phyloP scores from a whole-genome alignment of 2,113 vertebrate genomes.

The Siniperca knerii region DNA sequence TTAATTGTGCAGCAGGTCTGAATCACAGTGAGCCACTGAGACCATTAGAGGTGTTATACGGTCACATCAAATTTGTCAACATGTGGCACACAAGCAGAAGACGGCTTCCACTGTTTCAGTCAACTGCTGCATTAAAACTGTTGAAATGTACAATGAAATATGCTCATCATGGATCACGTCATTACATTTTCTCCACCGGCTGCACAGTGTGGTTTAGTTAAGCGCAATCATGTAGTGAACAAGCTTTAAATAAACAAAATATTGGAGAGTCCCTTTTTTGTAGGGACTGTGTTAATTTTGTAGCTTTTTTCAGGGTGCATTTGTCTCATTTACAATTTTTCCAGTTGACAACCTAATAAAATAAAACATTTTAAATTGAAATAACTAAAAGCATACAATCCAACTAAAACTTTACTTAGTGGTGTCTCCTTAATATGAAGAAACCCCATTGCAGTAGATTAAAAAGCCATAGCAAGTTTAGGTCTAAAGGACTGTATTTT shows the following conservation, averaged over 20 bases:
- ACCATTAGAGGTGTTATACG: constrained; percentile 48
- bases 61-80: constrained; percentile 58
- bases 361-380: background rate
- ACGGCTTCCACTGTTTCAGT: constrained; percentile 29
- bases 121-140: constrained; percentile 27
- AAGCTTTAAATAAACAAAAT: constrained; percentile 6
- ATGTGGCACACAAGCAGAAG: constrained; percentile 19
- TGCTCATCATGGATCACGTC: background rate
- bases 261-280: background rate
- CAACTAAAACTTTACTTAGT: background rate
- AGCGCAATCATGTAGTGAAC: background rate
- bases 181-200: background rate
- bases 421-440: background rate
- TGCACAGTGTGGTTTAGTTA: background rate
- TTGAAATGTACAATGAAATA: constrained; percentile 17
- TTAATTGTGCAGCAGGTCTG: constrained; percentile 46
- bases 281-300: background rate
- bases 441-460: background rate
- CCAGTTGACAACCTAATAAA: background rate
- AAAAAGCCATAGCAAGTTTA: background rate
- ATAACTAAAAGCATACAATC: background rate
- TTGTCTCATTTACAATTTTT: background rate
- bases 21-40: constrained; percentile 29
- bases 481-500: background rate
- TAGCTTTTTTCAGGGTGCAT: background rate